phyloP scores from a whole-genome alignment of 1,140 invertebrate genomes.

The Diorhabda carinulata region DNA sequence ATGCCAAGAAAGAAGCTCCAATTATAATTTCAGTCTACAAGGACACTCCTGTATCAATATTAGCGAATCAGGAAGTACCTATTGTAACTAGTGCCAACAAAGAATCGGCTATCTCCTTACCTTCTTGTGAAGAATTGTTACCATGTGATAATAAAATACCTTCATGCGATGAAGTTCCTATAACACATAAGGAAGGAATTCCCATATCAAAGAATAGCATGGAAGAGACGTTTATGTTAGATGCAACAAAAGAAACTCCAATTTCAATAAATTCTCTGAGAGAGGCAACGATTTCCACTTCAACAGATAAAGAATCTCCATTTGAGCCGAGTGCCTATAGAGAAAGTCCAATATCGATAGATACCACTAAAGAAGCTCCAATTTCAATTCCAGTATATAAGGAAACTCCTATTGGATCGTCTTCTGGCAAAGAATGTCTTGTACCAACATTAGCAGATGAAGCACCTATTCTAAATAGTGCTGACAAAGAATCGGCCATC shows the following conservation, averaged over 20 bases:
- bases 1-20: too few relatives aligned
- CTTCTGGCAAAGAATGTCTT: background rate
- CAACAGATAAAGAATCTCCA: too few relatives aligned
- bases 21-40: too few relatives aligned
- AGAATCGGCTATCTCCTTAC: slow-evolving; percentile 2
- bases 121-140: too few relatives aligned
- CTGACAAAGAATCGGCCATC: slow-evolving; percentile 1
- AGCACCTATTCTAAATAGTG: background rate
- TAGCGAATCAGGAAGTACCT: background rate
- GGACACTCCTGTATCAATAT: too few relatives aligned
- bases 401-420: background rate
- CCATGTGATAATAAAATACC: too few relatives aligned
- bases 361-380: too few relatives aligned
- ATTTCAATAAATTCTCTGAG: background rate
- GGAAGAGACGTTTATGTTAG: background rate
- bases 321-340: background rate
- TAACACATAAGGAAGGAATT: background rate
- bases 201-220: background rate
- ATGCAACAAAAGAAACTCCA: background rate
- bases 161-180: too few relatives aligned
- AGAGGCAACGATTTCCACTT: background rate
- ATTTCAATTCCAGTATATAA: background rate
- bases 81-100: too few relatives aligned
- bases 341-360: slow-evolving; percentile 6
- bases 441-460: background rate